phyloP scores from a whole-genome alignment of 2,888 invertebrate species.

The Stratiomys singularior region DNA sequence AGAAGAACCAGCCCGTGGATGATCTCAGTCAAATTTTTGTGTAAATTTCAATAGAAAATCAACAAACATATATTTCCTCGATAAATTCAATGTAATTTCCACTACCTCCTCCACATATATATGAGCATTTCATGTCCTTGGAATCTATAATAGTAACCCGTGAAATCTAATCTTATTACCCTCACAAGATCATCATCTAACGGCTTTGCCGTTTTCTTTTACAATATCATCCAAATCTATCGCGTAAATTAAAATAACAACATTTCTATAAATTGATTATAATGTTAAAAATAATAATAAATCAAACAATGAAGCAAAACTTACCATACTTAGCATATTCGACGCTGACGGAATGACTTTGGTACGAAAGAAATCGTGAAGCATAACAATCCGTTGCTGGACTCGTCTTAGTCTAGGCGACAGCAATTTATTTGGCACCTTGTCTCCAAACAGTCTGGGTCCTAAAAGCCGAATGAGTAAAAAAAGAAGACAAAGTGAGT shows the following conservation, averaged over 20 bases:
- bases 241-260: not conserved
- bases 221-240: not conserved
- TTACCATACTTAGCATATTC: conserved; percentile 85
- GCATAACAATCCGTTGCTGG: conserved; percentile 77
- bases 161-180: not conserved
- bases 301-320: conserved; percentile 51
- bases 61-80: no score
- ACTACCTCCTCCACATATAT: no score
- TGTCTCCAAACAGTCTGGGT: conserved; percentile 70
- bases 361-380: conserved; percentile 81
- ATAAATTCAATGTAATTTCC: no score
- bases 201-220: not conserved
- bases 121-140: no score
- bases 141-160: not conserved
- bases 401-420: conserved; percentile 70
- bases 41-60: no score
- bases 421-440: conserved; percentile 69
- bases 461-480: conserved; percentile 61
- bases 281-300: not conserved
- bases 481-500: not conserved
- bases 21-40: no score
- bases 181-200: not conserved
- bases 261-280: not conserved
- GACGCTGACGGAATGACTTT: conserved; percentile 78
- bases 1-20: no score